Percentiles rank a stretch among this genome's conserved stretches.
Conservation (phyloP, 2,888 invertebrate genomes). For the Serripes groenlandicus region DNA sequence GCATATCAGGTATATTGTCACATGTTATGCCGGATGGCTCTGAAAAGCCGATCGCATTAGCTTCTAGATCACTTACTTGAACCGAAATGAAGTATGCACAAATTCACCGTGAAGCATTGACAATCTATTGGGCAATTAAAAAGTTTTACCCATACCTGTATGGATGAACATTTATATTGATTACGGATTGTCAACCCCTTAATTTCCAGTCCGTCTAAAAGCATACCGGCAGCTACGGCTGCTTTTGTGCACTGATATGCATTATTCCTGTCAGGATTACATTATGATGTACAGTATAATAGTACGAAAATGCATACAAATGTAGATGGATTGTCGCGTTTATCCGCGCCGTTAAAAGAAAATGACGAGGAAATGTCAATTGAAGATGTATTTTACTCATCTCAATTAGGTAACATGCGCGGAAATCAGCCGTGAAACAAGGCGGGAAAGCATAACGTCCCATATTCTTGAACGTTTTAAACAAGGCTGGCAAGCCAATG, state of each 20-base stretch:
- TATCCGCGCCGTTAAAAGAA: constrained; percentile 49
- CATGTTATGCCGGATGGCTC: background rate
- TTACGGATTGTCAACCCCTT: constrained; percentile 84
- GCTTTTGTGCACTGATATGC: constrained; percentile 78
- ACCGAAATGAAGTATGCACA: constrained; percentile 68
- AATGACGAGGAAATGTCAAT: background rate
- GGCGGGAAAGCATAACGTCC: too few relatives aligned
- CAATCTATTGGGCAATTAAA: constrained; percentile 41
- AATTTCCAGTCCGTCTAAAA: too few relatives aligned
- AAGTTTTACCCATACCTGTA: constrained; percentile 67
- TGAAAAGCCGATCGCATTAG: constrained; percentile 15
- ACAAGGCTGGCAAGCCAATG: constrained; percentile 22
- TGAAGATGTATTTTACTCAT: constrained; percentile 42
- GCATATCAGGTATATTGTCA: background rate
- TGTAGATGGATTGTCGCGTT: constrained; percentile 81
- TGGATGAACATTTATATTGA: constrained; percentile 71
- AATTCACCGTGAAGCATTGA: constrained; percentile 82
- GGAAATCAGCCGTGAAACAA: constrained; percentile 42
- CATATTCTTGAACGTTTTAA: constrained; percentile 19
- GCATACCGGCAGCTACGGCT: constrained; percentile 75
- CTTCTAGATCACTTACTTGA: constrained; percentile 28
- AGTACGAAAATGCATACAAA: constrained; percentile 77
- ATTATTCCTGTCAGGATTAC: constrained; percentile 78
- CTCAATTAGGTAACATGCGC: constrained; percentile 43
- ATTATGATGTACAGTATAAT: constrained; percentile 80